Percentiles rank a stretch among this genome's conserved stretches.
These are phyloP conservation scores for Cheilosia pagana DNA, from an alignment of 2,888 invertebrate genomes.

Conservation along the genomic window DNA sequence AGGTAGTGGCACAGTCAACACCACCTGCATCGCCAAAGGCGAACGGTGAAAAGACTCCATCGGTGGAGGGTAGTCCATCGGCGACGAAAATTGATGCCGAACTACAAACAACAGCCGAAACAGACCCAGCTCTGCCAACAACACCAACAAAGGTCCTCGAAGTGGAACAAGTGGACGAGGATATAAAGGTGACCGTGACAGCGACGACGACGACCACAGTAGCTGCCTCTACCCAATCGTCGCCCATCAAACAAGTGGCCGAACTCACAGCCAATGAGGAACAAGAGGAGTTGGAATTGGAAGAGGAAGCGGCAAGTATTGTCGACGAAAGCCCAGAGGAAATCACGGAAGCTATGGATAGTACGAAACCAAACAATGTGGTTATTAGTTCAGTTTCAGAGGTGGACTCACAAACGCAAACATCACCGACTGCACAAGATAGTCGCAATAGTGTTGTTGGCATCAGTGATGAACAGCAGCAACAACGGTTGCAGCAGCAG, in stretches of 20 bases:
- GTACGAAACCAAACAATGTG: conserved; percentile 73
- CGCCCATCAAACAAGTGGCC: conserved; percentile 47
- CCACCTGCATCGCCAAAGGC: conserved; percentile 39
- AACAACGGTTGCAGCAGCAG: conserved; percentile 77
- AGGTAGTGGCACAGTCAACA: conserved; percentile 1
- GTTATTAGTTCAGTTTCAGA: conserved; percentile 75
- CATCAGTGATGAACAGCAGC: conserved; percentile 72
- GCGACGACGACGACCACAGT: conserved; percentile 10
- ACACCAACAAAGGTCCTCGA: conserved; percentile 40
- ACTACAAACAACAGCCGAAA: conserved; percentile 4
- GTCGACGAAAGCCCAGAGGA: conserved; percentile 44
- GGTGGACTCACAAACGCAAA: conserved; percentile 80
- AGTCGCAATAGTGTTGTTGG: conserved; percentile 55
- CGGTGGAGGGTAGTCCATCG: conserved; percentile 27
- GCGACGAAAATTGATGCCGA: conserved; percentile 36
- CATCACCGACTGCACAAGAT: conserved; percentile 78
- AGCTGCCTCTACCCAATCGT: conserved; percentile 53
- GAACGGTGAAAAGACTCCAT: conserved; percentile 45
- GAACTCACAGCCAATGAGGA: conserved; percentile 36
- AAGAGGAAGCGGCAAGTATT: conserved; percentile 65
- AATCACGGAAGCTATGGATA: conserved; percentile 43
- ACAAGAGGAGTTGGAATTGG: conserved; percentile 32
- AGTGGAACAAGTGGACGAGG: conserved; percentile 42
- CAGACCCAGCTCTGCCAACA: conserved; percentile 6
- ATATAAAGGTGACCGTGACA: neutral